phyloP scores from a whole-genome alignment of 2,888 invertebrate species.

The Pterostichus madidus region DNA sequence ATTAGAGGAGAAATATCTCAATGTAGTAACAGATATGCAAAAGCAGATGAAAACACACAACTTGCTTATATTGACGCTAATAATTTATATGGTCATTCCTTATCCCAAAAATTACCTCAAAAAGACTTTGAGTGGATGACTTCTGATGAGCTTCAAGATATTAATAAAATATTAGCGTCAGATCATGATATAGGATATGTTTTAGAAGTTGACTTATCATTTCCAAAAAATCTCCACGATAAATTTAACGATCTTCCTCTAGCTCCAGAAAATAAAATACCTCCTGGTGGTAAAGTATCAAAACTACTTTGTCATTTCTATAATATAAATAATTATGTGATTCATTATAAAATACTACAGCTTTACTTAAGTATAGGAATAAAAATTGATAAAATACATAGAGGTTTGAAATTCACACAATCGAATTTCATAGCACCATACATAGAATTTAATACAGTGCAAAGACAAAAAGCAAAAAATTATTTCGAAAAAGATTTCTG shows the following conservation, averaged over 20 bases:
- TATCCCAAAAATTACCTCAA: conserved; percentile 11
- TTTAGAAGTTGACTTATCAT: conserved; percentile 1
- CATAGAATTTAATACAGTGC: conserved; percentile 68
- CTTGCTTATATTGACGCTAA: conserved; percentile 4
- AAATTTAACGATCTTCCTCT: too few relatives aligned
- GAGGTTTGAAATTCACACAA: conserved; percentile 68
- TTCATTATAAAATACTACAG: conserved; percentile 66
- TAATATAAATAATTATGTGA: too few relatives aligned
- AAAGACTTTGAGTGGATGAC: conserved; percentile 7
- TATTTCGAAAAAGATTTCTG: conserved; percentile 51
- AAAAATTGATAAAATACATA: conserved; percentile 64
- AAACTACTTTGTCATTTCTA: too few relatives aligned
- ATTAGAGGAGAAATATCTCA: conserved; percentile 6
- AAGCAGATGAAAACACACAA: conserved; percentile 3
- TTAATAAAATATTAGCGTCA: conserved; percentile 1
- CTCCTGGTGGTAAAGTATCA: too few relatives aligned
- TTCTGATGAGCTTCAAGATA: conserved; percentile 1
- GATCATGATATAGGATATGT: not conserved
- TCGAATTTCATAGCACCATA: conserved; percentile 68
- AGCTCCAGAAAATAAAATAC: too few relatives aligned
- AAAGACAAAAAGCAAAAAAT: conserved; percentile 62
- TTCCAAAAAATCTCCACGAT: not conserved
- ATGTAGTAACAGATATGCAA: conserved; percentile 16
- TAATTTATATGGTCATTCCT: conserved; percentile 7
- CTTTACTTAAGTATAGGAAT: conserved; percentile 67